Evolutionary conservation across 2,113 vertebrate species (phyloP), one percentile per base, ranked within the genome.

Genomic region (Symphodus melops): DNA sequence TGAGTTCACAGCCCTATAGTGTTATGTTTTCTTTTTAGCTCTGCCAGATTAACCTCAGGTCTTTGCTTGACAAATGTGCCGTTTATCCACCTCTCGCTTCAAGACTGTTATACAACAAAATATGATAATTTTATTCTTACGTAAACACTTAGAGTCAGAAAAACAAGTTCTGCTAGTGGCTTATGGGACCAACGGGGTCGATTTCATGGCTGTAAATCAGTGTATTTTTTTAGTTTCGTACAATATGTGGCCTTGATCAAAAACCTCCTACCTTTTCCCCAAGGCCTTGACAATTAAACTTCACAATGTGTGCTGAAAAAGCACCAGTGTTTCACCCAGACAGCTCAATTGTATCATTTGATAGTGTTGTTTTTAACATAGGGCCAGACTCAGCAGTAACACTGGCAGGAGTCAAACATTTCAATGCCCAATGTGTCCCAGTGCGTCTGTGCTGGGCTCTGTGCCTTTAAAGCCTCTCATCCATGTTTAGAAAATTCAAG

Each of bases 101-200:
- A 46, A 44, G 70, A 72, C 53, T 79, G 19, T 75, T 76, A 64
- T 48, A 33, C 68, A 68, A 78, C 51, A 74, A 86, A 79, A 77
- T 81, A 85, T 85, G 68, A 69, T 86, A 72, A 86, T 83, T 61
- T 44, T 66, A 77, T 86, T 85, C 73, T 65, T 36, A 66, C 19
- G 64, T 68, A 71, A 74, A 79, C 60, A 72, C 62, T 72, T 21
- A 9, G 54, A 67, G 25, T 58, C 25, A 78, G 33, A 73, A 73
- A 72, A 77, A 59, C 21, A 72, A 72, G 16, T 62, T 48, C 17
- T 51, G 74, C 52, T 66, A 0, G n/a, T 72, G 58, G 59, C 48
- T 53, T 41, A 9, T n/a, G 19, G 19, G 42, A 44, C 42, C 4
- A 0, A 73, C 23, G 68, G 56, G 46, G 33, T 52, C 25, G 55